A percentile compares a stretch with the other conserved stretches of the same genome.
Conservation (phyloP, 1,140 invertebrate species). For the Meloidogyne exigua region DNA sequence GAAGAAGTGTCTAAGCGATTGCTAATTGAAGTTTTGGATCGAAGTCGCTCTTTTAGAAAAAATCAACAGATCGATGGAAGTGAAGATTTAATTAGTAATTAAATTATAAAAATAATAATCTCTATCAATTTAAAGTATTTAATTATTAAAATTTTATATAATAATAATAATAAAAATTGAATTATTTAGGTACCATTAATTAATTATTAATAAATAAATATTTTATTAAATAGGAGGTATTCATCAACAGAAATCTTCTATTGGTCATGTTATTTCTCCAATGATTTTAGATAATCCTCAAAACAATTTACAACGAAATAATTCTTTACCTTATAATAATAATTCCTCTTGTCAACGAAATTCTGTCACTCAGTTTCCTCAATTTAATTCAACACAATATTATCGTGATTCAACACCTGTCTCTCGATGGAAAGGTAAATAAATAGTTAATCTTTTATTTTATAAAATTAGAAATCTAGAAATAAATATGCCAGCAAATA, state of each 20-base stretch:
- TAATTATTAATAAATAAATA: no score
- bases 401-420: neutral
- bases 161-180: no score
- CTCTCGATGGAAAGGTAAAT: neutral
- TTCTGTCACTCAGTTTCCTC: neutral
- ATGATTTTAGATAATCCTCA: neutral
- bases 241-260: neutral
- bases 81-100: neutral
- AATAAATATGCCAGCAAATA: slow-evolving; percentile 1
- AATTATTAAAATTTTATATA: no score
- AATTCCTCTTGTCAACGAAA: neutral
- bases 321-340: neutral
- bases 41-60: neutral
- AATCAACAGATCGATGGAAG: neutral
- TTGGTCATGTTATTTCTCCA: neutral
- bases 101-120: neutral
- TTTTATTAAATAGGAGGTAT: neutral
- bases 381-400: neutral
- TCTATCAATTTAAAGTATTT: no score
- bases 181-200: no score
- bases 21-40: neutral
- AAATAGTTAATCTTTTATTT: neutral
- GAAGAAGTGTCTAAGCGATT: neutral
- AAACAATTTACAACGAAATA: neutral
- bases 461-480: neutral